A percentile compares a stretch with the other conserved stretches of the same genome.
phyloP scores from a whole-genome alignment of 1,140 invertebrate species.

The Rhyacophila brunnea region DNA sequence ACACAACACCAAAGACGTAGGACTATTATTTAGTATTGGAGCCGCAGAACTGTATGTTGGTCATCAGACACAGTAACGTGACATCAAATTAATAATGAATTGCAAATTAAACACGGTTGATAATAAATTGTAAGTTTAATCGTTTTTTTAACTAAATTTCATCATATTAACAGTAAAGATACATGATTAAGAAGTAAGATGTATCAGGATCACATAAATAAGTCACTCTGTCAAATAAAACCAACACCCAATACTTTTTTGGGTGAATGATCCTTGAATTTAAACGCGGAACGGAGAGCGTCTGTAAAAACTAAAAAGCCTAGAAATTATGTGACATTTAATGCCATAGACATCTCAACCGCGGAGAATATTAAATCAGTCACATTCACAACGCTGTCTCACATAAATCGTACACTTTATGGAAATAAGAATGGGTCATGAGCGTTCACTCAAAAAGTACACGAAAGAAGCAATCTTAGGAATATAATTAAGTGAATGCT shows the following conservation, averaged over 20 bases:
- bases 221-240: constrained; percentile 27
- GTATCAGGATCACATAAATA: background rate
- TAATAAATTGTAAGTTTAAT: too few relatives aligned
- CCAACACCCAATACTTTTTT: constrained; percentile 15
- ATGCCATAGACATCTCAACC: constrained; percentile 21
- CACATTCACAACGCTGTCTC: constrained; percentile 22
- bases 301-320: constrained; percentile 16
- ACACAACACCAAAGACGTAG: too few relatives aligned
- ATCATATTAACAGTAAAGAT: too few relatives aligned
- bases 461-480: too few relatives aligned
- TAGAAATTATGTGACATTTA: constrained; percentile 33
- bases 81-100: too few relatives aligned
- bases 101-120: too few relatives aligned
- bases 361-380: constrained; percentile 27
- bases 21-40: too few relatives aligned
- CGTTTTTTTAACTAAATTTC: too few relatives aligned
- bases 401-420: constrained; percentile 27
- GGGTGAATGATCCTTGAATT: constrained; percentile 21
- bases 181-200: too few relatives aligned
- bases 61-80: too few relatives aligned
- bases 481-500: background rate
- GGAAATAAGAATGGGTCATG: constrained; percentile 22
- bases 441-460: constrained; percentile 9
- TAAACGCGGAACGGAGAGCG: constrained; percentile 14
- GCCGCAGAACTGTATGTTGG: too few relatives aligned